A percentile compares a stretch with the other conserved stretches of the same genome.
These are phyloP conservation scores for Xenotilapia flavipinnis DNA, from an alignment of 2,113 vertebrate species.

Conservation along the genomic window DNA sequence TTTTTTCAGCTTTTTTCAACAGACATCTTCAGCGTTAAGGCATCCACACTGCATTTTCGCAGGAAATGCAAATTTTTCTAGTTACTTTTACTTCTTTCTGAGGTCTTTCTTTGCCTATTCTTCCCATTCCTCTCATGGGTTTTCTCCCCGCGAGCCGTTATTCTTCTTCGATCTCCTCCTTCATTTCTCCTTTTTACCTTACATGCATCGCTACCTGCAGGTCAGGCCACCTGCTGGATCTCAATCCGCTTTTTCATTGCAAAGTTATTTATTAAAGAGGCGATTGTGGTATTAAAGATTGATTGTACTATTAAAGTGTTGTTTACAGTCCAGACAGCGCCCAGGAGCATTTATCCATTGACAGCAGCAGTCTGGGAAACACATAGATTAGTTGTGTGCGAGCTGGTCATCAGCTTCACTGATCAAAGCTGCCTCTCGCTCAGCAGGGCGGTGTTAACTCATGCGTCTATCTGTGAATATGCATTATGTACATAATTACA, in stretches of 20 bases:
- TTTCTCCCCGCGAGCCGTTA: background rate
- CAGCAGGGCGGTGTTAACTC: background rate
- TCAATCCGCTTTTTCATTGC: background rate
- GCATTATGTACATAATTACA: background rate
- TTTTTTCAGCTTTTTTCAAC: too few species aligned
- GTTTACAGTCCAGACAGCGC: constrained; percentile 3
- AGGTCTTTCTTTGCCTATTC: background rate
- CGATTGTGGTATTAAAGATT: constrained; percentile 30
- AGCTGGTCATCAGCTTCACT: background rate
- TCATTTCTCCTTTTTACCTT: background rate
- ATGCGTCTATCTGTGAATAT: background rate
- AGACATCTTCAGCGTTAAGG: too few species aligned
- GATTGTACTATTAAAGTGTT: constrained; percentile 17
- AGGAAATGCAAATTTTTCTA: too few species aligned
- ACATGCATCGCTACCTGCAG: background rate
- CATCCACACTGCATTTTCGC: too few species aligned
- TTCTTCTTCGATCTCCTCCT: background rate
- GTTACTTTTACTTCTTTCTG: background rate
- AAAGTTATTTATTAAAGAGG: constrained; percentile 10
- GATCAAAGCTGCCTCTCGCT: background rate
- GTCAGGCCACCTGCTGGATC: background rate
- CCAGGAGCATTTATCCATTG: background rate
- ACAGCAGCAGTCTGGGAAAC: background rate
- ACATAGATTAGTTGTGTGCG: background rate
- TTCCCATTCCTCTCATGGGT: background rate